Base-by-base conservation (phyloP, 2,888 invertebrate genomes). In the Tachina grossa region DNA sequence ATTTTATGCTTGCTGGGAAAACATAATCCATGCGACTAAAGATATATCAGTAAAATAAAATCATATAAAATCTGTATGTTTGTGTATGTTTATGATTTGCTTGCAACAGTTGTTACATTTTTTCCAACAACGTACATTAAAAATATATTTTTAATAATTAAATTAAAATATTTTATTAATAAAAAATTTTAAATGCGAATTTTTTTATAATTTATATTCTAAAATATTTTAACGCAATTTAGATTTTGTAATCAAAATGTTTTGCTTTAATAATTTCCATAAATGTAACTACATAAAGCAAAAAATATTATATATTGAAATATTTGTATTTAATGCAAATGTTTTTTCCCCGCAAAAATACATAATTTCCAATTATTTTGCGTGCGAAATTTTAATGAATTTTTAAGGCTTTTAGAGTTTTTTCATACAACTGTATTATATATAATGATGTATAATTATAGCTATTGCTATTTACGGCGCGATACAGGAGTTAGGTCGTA, bases 91-190 rank as follows among this genome's bases (percentile, higher is more conserved):
- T 39, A 55, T 55, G 22, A 47, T 47, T 63, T 69, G 39, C 22
- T 71, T 66, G 16, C 41, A 43, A 68, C 61, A 47, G 31, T 71
- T 75, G 71, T 19, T 47, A 31, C 49, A 71, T 59, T 79, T 79
- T 65, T 41, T 39, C 3, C 49, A 84, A 61, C 47, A 78, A 45
- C n/a, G 16, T 59, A 9, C 5, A 9, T 9, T 57, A 14, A 14
- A 51, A 39, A 51, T 39, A 43, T 72, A 61, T 63, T 80, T n/a
- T 77, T 68, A 43, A 19, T 80, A 65, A 76, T 84, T 84, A 69
- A 84, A 84, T 75, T 76, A 75, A 75, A 71, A 76, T 80, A 76
- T 45, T 76, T 76, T 57, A 72, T 69, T 57, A 65, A 11, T 47
- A 59, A 22, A 14, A 59, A 55, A 4, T n/a, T 55, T 49, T 63